Conservation (phyloP, 2,797 vertebrate genomes). For the Tiaroga cobitis region DNA sequence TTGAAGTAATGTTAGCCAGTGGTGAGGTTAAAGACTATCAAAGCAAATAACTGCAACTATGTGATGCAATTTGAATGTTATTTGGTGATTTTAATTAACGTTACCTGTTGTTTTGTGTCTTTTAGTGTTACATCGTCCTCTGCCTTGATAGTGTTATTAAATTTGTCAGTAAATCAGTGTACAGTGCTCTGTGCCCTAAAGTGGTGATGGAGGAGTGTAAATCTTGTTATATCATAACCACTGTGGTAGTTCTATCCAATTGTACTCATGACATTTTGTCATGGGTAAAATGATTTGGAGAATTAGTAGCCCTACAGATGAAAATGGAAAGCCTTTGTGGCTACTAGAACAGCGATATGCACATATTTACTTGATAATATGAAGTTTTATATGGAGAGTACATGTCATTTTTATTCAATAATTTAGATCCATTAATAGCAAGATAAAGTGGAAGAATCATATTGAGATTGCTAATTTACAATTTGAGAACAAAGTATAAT, state of each 20-base stretch:
- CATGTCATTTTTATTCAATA: not conserved
- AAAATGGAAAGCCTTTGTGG: conserved; percentile 16
- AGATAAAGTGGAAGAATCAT: not conserved
- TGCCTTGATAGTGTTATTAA: not conserved
- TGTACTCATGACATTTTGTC: conserved; percentile 24
- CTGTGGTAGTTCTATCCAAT: conserved; percentile 17
- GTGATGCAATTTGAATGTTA: not conserved
- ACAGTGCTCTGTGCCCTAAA: not conserved
- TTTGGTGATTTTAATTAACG: not conserved
- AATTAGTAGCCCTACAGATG: conserved; percentile 20
- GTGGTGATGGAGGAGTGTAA: conserved; percentile 23
- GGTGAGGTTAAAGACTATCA: not conserved
- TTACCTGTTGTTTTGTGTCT: not conserved
- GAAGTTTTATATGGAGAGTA: not conserved
- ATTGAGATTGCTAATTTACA: not conserved
- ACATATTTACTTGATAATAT: not conserved
- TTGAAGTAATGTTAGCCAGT: not conserved
- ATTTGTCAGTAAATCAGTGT: not conserved
- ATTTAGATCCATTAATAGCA: not conserved
- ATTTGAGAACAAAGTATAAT: too few species aligned
- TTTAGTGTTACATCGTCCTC: not conserved
- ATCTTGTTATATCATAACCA: conserved; percentile 53
- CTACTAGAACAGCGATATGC: not conserved
- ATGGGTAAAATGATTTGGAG: conserved; percentile 27
- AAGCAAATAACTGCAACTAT: not conserved